Evolutionary conservation across 2,113 vertebrate species (phyloP).

Genomic region (Notarius lentiginosus): DNA sequence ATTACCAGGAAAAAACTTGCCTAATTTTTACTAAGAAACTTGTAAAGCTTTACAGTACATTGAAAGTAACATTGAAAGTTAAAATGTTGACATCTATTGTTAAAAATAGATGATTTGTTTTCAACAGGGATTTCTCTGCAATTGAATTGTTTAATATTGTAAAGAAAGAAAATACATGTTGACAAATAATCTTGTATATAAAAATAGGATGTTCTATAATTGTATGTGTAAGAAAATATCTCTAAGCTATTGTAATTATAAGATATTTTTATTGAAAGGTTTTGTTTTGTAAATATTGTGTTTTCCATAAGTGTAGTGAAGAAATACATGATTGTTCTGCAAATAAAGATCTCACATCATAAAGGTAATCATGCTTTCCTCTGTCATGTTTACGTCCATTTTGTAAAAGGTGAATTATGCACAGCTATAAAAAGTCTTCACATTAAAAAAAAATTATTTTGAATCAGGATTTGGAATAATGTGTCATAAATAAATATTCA

Average conservation of each 20-base stretch:
- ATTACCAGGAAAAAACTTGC: constrained; percentile 24
- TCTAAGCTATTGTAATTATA: constrained; percentile 99
- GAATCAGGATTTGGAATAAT: neutral
- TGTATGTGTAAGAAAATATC: constrained; percentile 87
- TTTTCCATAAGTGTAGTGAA: constrained; percentile 72
- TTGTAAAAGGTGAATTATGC: neutral
- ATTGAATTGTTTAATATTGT: constrained; percentile 92
- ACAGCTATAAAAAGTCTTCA: neutral
- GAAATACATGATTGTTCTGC: constrained; percentile 68
- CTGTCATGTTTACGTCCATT: constrained; percentile 50
- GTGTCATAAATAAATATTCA: neutral
- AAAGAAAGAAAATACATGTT: constrained; percentile 86
- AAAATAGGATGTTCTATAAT: constrained; percentile 91
- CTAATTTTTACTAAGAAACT: constrained; percentile 71
- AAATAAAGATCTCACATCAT: constrained; percentile 68
- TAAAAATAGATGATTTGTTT: constrained; percentile 98
- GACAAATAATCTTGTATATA: constrained; percentile 93
- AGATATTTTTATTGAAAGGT: constrained; percentile 98
- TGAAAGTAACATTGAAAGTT: constrained; percentile 78
- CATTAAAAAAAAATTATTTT: neutral
- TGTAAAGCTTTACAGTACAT: constrained; percentile 86
- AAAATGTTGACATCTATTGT: constrained; percentile 93
- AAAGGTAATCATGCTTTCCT: constrained; percentile 60
- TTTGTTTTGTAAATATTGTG: constrained; percentile 97
- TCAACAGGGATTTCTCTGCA: constrained; percentile 83